A percentile compares a stretch with the other conserved stretches of the same genome.
Evolutionary conservation across 2,797 vertebrate species (phyloP).

Genomic region (Peromyscus nudipes): DNA sequence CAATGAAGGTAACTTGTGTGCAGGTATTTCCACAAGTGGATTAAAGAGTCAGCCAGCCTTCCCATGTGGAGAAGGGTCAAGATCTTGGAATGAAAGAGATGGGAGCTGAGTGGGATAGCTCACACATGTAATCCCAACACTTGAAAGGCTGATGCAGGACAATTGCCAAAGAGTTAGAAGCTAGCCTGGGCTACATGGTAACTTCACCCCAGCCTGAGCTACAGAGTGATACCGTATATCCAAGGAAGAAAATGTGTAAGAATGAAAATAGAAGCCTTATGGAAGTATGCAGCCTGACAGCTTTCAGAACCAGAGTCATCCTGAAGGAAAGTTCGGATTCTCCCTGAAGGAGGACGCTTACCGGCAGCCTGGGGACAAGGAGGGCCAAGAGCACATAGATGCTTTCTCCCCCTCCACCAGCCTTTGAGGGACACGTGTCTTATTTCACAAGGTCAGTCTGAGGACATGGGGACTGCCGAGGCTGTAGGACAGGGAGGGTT

Average conservation of each 20-base stretch:
- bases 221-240: background rate
- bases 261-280: conserved; percentile 14
- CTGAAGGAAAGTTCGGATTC: conserved; percentile 76
- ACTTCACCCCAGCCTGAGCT: background rate
- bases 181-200: background rate
- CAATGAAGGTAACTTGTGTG: background rate
- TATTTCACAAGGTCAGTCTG: conserved; percentile 86
- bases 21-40: conserved; percentile 23
- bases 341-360: conserved; percentile 70
- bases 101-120: too few relatives aligned
- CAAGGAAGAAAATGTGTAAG: background rate
- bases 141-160: background rate
- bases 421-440: conserved; percentile 58
- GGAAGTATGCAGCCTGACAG: background rate
- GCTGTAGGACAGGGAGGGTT: conserved; percentile 78
- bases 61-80: background rate
- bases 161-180: background rate
- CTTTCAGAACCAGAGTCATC: conserved; percentile 42
- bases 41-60: conserved; percentile 34
- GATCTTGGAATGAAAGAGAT: background rate
- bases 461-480: conserved; percentile 78
- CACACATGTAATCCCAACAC: background rate
- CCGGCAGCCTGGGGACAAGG: conserved; percentile 50
- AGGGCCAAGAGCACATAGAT: conserved; percentile 33
- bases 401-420: conserved; percentile 60